Conservation (phyloP, 2,797 vertebrate genomes). For the Lycodopsis pacificus region DNA sequence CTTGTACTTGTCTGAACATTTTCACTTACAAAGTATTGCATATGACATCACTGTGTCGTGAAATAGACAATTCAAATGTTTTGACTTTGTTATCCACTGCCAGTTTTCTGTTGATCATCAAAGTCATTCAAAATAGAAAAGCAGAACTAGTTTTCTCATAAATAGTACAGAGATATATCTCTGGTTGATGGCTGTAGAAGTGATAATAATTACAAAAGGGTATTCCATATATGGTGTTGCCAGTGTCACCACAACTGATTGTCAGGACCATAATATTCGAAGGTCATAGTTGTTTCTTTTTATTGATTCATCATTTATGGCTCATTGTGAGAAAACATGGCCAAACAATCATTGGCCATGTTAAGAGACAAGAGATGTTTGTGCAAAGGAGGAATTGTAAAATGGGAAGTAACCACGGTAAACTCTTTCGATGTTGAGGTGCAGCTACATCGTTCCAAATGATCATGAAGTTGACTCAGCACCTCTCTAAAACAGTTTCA, state of each 20-base stretch:
- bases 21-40: not conserved
- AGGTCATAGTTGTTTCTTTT: not conserved
- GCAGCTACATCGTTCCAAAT: not conserved
- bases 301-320: not conserved
- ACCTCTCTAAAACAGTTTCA: not conserved
- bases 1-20: not conserved
- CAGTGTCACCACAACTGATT: not conserved
- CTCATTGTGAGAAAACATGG: not conserved
- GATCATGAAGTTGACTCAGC: not conserved
- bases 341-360: not conserved
- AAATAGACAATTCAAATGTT: not conserved
- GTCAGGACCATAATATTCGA: not conserved
- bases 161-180: not conserved
- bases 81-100: not conserved
- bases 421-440: not conserved
- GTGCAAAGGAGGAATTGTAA: not conserved
- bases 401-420: not conserved
- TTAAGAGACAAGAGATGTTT: not conserved
- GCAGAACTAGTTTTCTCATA: not conserved
- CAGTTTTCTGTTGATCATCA: not conserved
- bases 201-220: not conserved
- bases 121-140: conserved; percentile 11
- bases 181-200: not conserved
- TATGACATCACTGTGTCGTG: not conserved
- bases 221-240: not conserved